Evolutionary conservation across 2,888 invertebrate genomes (phyloP), one percentile per base, ranked within the genome.

Genomic region (Hydropsyche betteni): DNA sequence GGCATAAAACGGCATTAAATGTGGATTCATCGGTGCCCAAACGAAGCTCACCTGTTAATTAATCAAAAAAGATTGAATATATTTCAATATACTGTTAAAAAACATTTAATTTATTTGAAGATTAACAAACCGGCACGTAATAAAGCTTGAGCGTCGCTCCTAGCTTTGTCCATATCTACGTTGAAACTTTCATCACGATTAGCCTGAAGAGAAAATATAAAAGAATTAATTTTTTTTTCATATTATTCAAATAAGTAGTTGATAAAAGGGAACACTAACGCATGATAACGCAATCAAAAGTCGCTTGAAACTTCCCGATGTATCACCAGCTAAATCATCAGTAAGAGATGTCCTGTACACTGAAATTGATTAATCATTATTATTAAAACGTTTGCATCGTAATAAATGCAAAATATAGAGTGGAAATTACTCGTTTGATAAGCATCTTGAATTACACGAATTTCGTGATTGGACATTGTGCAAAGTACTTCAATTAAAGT

Each of bases 291-390:
- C 95, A 34, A 96, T 93, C 86, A 98, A 91, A 58, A 98, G 88
- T 74, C 97, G 90, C 84, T 94, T 93, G 86, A 98, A 98, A 82
- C 93, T 93, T 12, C 98, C 98, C 69, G 95, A 95, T 1, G 97
- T 97, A 83, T 98, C 98, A 70, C 92, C 91, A 79, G 89, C 90
- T 36, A 98, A 85, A 83, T 96, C 96, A 71, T 92, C 90, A 82
- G 97, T 97, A 80, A 97, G 86, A 52, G 92, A 89, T 73, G 88
- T 90, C 72, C 92, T 91, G 82, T 91, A 96, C 83, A 95, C 96
- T 97, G 84, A 53, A 87, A 44, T 44, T 8, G 10, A 2, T 10
- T 86, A 81, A 80, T 80, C 80, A 81, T 81, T 44, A 64, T 77
- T 2, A 55, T 7, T 14, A n/a, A 10, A 55, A 55, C 55, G 12